Evolutionary conservation across 23 tunicate species (phyloP).

Genomic region (Styela plicata): DNA sequence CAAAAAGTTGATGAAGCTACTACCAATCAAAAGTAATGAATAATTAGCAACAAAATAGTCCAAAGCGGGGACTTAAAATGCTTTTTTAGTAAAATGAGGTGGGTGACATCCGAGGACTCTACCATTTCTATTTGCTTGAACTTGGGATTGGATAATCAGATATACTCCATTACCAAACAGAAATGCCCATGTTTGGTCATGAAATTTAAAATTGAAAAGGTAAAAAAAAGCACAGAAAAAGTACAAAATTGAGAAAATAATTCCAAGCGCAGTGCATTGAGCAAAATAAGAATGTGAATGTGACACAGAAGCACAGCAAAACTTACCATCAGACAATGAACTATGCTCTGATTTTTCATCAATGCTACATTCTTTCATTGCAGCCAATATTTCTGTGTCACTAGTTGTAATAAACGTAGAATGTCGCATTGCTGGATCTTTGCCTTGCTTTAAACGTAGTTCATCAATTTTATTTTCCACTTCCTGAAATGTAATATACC

Average conservation of each 20-base stretch:
- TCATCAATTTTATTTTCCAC: constrained; percentile 55
- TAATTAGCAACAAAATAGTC: too few relatives aligned
- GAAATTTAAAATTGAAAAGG: too few relatives aligned
- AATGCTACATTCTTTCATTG: constrained; percentile 19
- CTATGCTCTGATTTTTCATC: constrained; percentile 71
- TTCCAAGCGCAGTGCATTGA: neutral
- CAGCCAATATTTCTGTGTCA: constrained; percentile 29
- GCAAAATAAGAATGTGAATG: neutral
- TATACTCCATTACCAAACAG: too few relatives aligned
- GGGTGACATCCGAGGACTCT: too few relatives aligned
- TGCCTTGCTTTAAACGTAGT: constrained; percentile 50
- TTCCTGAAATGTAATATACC: too few relatives aligned
- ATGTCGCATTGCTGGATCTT: constrained; percentile 49
- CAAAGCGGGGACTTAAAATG: too few relatives aligned
- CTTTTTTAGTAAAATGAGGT: too few relatives aligned
- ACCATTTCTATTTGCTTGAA: too few relatives aligned
- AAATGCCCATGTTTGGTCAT: too few relatives aligned
- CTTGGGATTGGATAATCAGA: too few relatives aligned
- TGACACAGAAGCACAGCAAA: neutral
- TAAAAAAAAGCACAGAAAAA: neutral
- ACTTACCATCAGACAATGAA: constrained; percentile 69
- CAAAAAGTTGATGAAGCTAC: too few relatives aligned
- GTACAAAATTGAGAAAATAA: neutral
- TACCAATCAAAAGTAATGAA: too few relatives aligned
- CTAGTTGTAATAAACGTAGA: constrained; percentile 58